Evolutionary conservation across 2,797 vertebrate species (phyloP).

Genomic region (Aselliscus stoliczkanus): DNA sequence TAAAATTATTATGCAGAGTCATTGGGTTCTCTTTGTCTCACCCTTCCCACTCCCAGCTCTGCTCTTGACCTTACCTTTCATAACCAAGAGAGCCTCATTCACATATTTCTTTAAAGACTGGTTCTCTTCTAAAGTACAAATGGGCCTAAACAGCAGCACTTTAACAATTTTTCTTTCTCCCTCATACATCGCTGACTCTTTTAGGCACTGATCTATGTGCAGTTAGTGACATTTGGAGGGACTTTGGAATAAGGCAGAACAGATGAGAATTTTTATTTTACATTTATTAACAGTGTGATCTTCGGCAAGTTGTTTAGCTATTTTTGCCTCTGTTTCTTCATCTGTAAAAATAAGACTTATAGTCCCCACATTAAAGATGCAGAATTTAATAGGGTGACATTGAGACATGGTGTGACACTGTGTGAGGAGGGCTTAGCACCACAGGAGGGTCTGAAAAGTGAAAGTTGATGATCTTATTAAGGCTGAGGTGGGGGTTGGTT

Average conservation of each 20-base stretch:
- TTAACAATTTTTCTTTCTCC: not conserved
- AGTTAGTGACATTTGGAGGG: not conserved
- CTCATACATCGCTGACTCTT: not conserved
- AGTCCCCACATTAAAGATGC: not conserved
- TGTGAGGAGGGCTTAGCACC: too few relatives aligned
- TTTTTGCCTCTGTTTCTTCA: not conserved
- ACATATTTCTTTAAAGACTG: not conserved
- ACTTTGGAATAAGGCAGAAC: not conserved
- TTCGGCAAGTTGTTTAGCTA: not conserved
- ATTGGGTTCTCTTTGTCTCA: not conserved
- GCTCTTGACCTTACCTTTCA: not conserved
- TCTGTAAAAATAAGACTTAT: not conserved
- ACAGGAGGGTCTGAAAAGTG: not conserved
- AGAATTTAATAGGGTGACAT: not conserved
- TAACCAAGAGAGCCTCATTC: not conserved
- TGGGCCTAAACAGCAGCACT: not conserved
- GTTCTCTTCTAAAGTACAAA: not conserved
- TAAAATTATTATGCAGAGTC: not conserved
- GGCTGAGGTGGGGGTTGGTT: not conserved
- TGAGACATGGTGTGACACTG: not conserved
- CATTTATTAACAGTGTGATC: not conserved
- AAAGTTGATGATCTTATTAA: not conserved
- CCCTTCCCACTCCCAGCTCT: not conserved
- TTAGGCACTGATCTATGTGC: not conserved
- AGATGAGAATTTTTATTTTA: not conserved